Percentiles rank a stretch among this genome's conserved stretches.
Evolutionary conservation across 2,797 vertebrate genomes (phyloP).

Genomic region (Chelmon rostratus): DNA sequence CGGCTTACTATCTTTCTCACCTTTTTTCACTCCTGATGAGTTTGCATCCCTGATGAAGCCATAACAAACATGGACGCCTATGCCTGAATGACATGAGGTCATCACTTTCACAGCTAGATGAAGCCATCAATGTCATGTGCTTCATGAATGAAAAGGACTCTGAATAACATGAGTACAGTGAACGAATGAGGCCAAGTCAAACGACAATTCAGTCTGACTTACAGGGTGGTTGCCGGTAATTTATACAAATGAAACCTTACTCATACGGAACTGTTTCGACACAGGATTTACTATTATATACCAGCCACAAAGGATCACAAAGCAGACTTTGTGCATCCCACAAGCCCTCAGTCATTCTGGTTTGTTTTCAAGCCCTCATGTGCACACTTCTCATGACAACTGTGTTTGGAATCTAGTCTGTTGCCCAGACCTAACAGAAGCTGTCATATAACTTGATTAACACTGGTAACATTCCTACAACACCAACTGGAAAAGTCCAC

Average conservation of each 20-base stretch:
- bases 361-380: background rate
- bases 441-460: constrained; percentile 5
- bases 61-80: too few species aligned
- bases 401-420: background rate
- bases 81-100: background rate
- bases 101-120: background rate
- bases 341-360: background rate
- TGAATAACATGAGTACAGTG: background rate
- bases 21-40: too few species aligned
- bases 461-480: background rate
- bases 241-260: background rate
- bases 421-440: background rate
- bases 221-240: background rate
- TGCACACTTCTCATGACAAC: background rate
- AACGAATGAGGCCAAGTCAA: background rate
- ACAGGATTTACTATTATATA: background rate
- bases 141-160: too few species aligned
- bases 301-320: background rate
- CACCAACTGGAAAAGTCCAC: background rate
- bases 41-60: too few species aligned
- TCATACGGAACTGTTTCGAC: background rate
- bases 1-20: too few species aligned
- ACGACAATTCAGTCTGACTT: background rate
- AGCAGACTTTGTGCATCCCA: background rate
- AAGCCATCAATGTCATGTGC: background rate